Conservation (phyloP, 2,797 vertebrate genomes). For the Phataginus tetradactyla region DNA sequence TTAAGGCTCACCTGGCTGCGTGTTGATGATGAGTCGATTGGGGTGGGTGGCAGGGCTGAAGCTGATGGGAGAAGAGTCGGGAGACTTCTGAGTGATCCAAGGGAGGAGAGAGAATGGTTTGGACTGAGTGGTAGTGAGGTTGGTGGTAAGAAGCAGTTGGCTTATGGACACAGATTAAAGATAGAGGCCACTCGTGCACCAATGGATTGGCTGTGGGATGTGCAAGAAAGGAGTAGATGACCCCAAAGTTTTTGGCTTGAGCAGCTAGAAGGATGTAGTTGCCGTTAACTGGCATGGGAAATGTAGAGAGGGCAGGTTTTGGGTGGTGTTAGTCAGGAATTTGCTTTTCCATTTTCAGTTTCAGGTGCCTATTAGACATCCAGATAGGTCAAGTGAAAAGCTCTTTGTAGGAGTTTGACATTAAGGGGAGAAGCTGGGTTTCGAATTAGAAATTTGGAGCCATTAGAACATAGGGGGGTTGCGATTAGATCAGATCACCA, state of each 20-base stretch:
- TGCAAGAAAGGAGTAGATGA: not conserved
- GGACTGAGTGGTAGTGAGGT: not conserved
- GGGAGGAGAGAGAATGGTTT: not conserved
- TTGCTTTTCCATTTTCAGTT: not conserved
- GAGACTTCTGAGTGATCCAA: not conserved
- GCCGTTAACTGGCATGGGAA: not conserved
- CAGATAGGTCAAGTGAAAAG: not conserved
- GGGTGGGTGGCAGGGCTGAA: not conserved
- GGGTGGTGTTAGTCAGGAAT: not conserved
- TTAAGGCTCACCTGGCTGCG: not conserved
- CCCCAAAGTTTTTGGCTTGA: not conserved
- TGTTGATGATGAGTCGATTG: not conserved
- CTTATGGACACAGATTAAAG: not conserved
- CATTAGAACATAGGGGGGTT: not conserved
- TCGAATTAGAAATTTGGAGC: too few species aligned
- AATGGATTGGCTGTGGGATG: not conserved
- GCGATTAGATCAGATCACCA: not conserved
- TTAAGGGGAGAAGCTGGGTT: not conserved
- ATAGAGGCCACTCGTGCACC: too few species aligned
- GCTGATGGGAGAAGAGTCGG: not conserved
- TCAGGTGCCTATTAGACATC: not conserved
- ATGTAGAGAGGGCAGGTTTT: not conserved
- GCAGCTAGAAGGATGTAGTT: not conserved
- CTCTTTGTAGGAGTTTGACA: not conserved
- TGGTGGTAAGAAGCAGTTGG: not conserved